phyloP scores from a whole-genome alignment of 2,113 vertebrate genomes.

The Bos indicus region DNA sequence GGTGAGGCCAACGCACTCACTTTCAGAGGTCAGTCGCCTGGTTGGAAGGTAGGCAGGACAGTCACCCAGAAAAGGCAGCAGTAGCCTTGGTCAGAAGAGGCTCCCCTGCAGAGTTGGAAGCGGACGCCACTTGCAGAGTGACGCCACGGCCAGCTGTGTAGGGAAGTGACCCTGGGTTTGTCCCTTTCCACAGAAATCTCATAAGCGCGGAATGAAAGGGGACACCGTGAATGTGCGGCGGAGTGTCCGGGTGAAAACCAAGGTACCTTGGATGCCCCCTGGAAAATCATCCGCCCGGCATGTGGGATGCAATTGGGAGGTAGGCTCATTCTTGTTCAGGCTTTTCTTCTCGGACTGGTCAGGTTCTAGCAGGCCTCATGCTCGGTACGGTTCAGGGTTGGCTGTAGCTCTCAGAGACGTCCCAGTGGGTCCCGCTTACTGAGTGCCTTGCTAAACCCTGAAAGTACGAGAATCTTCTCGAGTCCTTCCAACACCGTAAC shows the following conservation, averaged over 20 bases:
- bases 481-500: background rate
- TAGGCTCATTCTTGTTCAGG: conserved; percentile 68
- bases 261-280: conserved; percentile 90
- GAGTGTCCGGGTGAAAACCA: conserved; percentile 85
- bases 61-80: background rate
- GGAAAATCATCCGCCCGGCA: conserved; percentile 85
- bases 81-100: background rate
- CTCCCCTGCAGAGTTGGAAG: background rate
- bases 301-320: conserved; percentile 91
- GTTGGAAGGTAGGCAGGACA: conserved; percentile 40
- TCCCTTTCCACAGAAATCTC: conserved; percentile 74
- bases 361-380: conserved; percentile 22
- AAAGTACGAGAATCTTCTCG: background rate
- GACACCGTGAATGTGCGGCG: conserved; percentile 78
- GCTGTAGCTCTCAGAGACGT: background rate
- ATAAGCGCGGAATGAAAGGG: conserved; percentile 80
- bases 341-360: conserved; percentile 44
- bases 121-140: background rate
- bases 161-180: conserved; percentile 48
- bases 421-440: background rate
- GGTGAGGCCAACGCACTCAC: background rate
- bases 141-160: background rate
- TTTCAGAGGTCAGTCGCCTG: background rate
- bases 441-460: background rate
- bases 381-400: background rate